Conservation (phyloP, 2,797 vertebrate genomes). For the Tarsius wallacei region DNA sequence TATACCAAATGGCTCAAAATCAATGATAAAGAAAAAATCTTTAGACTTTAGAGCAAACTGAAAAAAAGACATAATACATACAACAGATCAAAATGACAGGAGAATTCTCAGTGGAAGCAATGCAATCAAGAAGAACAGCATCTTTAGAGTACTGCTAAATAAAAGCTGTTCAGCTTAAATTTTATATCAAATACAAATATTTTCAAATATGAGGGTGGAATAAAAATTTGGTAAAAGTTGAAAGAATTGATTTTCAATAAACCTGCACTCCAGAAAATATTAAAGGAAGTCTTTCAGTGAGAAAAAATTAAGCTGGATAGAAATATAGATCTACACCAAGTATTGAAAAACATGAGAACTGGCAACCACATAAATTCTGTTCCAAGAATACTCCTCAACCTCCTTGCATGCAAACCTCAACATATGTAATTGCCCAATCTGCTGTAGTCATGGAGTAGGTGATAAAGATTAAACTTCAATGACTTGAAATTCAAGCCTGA, state of each 20-base stretch:
- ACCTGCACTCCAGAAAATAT: not conserved
- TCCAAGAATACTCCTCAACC: not conserved
- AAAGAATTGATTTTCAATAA: not conserved
- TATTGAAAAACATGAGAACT: not conserved
- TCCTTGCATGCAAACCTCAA: not conserved
- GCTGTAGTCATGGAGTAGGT: not conserved
- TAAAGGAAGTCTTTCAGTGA: not conserved
- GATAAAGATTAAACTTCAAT: not conserved
- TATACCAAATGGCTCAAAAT: not conserved
- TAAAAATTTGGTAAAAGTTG: not conserved
- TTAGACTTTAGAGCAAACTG: not conserved
- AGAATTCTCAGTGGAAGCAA: not conserved
- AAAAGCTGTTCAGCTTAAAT: not conserved
- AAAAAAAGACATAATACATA: not conserved
- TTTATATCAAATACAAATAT: not conserved
- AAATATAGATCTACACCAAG: not conserved
- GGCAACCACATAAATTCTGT: not conserved
- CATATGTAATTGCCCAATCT: not conserved
- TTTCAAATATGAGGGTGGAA: conserved; percentile 19
- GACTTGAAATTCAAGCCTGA: not conserved
- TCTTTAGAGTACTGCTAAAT: not conserved
- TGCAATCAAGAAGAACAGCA: not conserved
- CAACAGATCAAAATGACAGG: not conserved
- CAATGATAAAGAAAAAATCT: not conserved
- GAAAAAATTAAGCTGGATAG: not conserved